Evolutionary conservation across 2,888 invertebrate species (phyloP), one percentile per base, ranked within the genome.

Genomic region (Priocnemis perturbator): DNA sequence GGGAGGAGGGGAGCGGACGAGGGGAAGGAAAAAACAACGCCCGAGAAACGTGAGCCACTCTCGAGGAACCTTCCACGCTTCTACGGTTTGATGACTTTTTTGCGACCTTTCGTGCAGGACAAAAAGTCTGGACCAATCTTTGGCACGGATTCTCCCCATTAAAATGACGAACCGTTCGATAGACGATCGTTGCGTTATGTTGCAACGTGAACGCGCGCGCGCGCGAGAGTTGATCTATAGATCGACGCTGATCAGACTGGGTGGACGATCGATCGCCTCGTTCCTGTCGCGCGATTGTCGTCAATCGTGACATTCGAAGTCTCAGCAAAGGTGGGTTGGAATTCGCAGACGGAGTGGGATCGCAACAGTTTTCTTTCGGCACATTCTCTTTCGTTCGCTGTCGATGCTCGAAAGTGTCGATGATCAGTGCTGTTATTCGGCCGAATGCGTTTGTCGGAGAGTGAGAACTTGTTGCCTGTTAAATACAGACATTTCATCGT

Each of bases 211-310:
- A 9, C 37, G 37, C 37, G 37, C 14, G 37, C 37, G 37, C 7
- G 7, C 1, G 37, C 37, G 11, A n/a, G n/a, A n/a, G n/a, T n/a
- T n/a, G 37, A 37, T 37, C 37, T 7, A 37, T 37, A 7, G 37
- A 37, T 3, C 37, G 37, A 37, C 11, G 37, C 37, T 37, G 37
- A 37, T 37, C 37, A 1, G 37, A 1, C 37, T 11, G 37, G 37
- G 7, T 11, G 37, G 37, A 37, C 37, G 37, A 37, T 37, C 37
- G 37, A 37, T 37, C 37, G 37, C 1, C 3, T 26, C 37, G 37
- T 1, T 1, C 77, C 76, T 76, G 78, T 76, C 69, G 60, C 77
- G 73, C 81, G 73, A 78, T 74, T 76, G 81, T 77, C 78, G 73
- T 64, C 69, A 69, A 77, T 77, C 76, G 76, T 76, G 77, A 77